Percentiles rank a stretch among this genome's conserved stretches.
Evolutionary conservation across 2,113 vertebrate species (phyloP).

Genomic region (Pedetes capensis): DNA sequence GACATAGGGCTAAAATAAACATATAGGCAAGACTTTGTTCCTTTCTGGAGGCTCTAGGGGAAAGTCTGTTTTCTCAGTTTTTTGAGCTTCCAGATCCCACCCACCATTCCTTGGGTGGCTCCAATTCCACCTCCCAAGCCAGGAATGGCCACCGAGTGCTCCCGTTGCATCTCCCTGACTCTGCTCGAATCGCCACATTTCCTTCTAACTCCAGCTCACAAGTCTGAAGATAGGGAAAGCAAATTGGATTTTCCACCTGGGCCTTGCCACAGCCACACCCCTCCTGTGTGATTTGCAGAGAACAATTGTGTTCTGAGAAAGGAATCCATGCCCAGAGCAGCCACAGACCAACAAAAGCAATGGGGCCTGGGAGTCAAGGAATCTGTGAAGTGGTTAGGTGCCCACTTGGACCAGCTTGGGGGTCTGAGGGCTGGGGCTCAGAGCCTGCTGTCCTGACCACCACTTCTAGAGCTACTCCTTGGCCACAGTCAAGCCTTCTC

Average conservation of each 20-base stretch:
- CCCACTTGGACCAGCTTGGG: not conserved
- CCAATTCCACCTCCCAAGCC: not conserved
- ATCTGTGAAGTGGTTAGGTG: not conserved
- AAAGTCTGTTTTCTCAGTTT: not conserved
- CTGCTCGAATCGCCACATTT: no score
- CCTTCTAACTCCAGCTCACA: not conserved
- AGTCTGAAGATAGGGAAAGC: not conserved
- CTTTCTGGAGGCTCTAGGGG: not conserved
- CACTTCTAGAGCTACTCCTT: not conserved
- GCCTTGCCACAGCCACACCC: not conserved
- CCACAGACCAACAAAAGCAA: not conserved
- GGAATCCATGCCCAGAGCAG: not conserved
- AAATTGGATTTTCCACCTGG: not conserved
- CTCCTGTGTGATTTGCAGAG: not conserved
- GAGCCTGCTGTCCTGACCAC: not conserved
- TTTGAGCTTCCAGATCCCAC: not conserved
- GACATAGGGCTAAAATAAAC: not conserved
- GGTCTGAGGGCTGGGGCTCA: not conserved
- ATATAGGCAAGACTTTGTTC: not conserved
- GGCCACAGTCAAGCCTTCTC: not conserved
- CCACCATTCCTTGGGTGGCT: not conserved
- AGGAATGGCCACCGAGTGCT: rapidly evolving
- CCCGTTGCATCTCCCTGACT: no score
- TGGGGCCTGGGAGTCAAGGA: not conserved
- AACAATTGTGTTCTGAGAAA: not conserved